Conservation (phyloP, 1,140 invertebrate genomes). For the Coenobita brevimanus region DNA sequence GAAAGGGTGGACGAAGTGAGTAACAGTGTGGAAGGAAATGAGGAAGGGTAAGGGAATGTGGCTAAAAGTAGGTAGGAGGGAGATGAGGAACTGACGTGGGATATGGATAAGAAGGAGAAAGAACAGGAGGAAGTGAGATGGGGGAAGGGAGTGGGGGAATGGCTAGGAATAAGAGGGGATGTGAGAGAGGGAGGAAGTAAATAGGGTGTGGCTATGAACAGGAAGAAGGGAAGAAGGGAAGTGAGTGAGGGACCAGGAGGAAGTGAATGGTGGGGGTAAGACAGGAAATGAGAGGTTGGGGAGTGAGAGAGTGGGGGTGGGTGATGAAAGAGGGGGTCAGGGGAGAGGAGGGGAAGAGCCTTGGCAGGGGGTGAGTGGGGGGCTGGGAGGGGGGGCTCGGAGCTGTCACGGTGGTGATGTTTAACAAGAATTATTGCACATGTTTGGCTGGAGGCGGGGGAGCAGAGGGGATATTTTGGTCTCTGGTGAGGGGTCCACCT, state of each 20-base stretch:
- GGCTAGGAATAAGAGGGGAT: not conserved
- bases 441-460: constrained; percentile 60
- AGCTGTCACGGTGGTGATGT: constrained; percentile 59
- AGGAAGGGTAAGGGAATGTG: no score
- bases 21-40: no score
- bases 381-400: not conserved
- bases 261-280: not conserved
- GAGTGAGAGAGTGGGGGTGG: not conserved
- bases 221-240: not conserved
- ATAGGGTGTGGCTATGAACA: not conserved
- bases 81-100: not conserved
- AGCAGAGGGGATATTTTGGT: constrained; percentile 55
- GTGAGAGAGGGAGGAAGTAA: not conserved
- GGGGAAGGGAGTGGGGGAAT: not conserved
- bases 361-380: not conserved
- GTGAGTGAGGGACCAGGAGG: not conserved
- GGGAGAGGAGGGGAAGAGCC: not conserved
- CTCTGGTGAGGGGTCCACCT: constrained; percentile 37
- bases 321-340: not conserved
- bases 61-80: not conserved
- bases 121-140: not conserved
- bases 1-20: no score
- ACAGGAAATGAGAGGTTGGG: not conserved
- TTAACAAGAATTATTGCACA: constrained; percentile 63
- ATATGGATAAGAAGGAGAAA: not conserved